These are phyloP conservation scores for Pseudotriccus pelzelni DNA, from an alignment of 2,797 vertebrate species.

Conservation along the genomic window DNA sequence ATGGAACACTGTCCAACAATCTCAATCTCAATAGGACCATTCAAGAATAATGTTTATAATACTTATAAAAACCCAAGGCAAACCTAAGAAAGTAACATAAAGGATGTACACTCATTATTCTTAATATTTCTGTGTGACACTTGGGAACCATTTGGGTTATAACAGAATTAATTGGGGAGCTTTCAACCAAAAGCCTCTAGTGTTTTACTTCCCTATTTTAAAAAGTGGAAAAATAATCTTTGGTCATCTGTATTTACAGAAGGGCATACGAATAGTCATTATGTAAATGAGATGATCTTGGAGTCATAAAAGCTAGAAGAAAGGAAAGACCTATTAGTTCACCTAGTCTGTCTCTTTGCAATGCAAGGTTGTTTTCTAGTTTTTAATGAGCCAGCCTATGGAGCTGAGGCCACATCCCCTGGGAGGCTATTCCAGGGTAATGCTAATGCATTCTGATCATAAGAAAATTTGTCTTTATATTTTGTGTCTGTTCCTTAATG, in stretches of 20 bases:
- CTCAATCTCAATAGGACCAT: not conserved
- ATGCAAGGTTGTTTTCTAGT: conserved; percentile 38
- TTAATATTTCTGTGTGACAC: conserved; percentile 22
- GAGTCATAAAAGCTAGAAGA: conserved; percentile 34
- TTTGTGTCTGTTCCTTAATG: conserved; percentile 18
- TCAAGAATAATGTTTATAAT: not conserved
- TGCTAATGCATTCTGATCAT: conserved; percentile 30
- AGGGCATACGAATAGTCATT: conserved; percentile 16
- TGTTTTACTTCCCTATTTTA: conserved; percentile 13
- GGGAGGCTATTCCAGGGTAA: conserved; percentile 30
- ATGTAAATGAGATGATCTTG: conserved; percentile 55
- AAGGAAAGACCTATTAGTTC: conserved; percentile 51
- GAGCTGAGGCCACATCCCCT: conserved; percentile 32
- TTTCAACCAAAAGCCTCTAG: conserved; percentile 36
- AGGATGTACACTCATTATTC: not conserved
- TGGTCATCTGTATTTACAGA: conserved; percentile 48
- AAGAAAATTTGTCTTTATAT: conserved; percentile 11
- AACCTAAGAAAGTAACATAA: not conserved
- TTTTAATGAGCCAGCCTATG: conserved; percentile 58
- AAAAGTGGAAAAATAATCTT: conserved; percentile 55
- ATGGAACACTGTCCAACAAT: not conserved
- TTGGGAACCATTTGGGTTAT: conserved; percentile 35
- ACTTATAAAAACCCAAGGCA: not conserved
- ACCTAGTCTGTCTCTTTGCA: conserved; percentile 45
- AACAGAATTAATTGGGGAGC: conserved; percentile 50